A percentile compares a stretch with the other conserved stretches of the same genome.
Evolutionary conservation across 2,113 vertebrate genomes (phyloP).

Genomic region (Orthochromis indermauri): DNA sequence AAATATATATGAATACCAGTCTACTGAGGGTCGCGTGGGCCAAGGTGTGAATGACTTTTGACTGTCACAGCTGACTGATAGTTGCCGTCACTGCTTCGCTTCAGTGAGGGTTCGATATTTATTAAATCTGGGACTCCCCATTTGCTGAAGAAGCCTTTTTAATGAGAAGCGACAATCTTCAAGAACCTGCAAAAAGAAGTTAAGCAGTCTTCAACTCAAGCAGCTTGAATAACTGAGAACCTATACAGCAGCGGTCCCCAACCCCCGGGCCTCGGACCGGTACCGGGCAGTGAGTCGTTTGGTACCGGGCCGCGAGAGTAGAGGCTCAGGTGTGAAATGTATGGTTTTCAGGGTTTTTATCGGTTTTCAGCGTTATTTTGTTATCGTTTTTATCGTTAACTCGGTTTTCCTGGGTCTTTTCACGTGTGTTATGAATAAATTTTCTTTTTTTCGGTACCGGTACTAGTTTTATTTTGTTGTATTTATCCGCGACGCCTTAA

Average conservation of each 20-base stretch:
- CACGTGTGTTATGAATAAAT: too few relatives aligned
- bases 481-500: too few relatives aligned
- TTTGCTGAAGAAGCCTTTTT: background rate
- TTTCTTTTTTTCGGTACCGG: too few relatives aligned
- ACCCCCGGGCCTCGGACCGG: too few relatives aligned
- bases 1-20: background rate
- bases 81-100: background rate
- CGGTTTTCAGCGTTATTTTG: too few relatives aligned
- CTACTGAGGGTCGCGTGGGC: background rate
- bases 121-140: background rate
- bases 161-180: background rate
- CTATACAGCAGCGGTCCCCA: background rate
- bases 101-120: accelerated
- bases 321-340: too few relatives aligned
- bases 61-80: background rate
- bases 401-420: too few relatives aligned
- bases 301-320: too few relatives aligned
- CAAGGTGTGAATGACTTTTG: background rate
- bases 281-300: too few relatives aligned
- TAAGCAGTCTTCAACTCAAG: background rate
- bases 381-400: too few relatives aligned
- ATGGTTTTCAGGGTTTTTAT: too few relatives aligned
- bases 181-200: background rate
- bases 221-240: background rate
- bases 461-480: too few relatives aligned